Evolutionary conservation across 2,888 invertebrate genomes (phyloP).

Genomic region (Petrolisthes manimaculis): DNA sequence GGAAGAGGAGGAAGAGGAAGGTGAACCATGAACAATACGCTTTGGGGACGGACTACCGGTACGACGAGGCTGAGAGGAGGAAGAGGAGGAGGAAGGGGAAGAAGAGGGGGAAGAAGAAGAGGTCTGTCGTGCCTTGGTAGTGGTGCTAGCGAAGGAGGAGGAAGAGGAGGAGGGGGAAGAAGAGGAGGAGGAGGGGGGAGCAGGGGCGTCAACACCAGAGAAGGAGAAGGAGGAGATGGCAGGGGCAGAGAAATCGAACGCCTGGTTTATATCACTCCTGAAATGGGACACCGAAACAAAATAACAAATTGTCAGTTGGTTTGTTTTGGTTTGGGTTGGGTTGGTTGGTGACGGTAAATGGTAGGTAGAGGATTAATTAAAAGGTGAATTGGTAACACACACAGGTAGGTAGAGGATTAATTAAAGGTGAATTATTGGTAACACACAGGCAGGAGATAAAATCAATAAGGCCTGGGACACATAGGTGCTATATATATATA

Average conservation of each 20-base stretch:
- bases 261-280: slow-evolving; percentile 43
- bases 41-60: background rate
- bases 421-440: too few relatives aligned
- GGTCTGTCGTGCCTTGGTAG: background rate
- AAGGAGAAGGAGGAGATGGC: slow-evolving; percentile 46
- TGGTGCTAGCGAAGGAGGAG: slow-evolving; percentile 1
- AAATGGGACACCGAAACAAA: slow-evolving; percentile 36
- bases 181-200: background rate
- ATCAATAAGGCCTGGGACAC: too few relatives aligned
- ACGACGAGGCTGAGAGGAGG: background rate
- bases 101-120: background rate
- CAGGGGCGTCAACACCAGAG: slow-evolving; percentile 17
- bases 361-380: background rate
- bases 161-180: background rate
- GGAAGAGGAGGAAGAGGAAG: slow-evolving; percentile 28
- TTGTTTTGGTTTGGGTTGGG: too few relatives aligned
- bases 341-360: too few relatives aligned
- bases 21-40: background rate
- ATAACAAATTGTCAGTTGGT: background rate
- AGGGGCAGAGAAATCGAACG: slow-evolving; percentile 48
- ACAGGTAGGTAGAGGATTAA: too few relatives aligned
- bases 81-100: slow-evolving; percentile 19
- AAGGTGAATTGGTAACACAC: too few relatives aligned
- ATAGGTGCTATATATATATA: too few relatives aligned
- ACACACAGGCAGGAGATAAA: too few relatives aligned